A percentile compares a stretch with the other conserved stretches of the same genome.
phyloP scores from a whole-genome alignment of 2,888 invertebrate species.

The Panopea generosa region DNA sequence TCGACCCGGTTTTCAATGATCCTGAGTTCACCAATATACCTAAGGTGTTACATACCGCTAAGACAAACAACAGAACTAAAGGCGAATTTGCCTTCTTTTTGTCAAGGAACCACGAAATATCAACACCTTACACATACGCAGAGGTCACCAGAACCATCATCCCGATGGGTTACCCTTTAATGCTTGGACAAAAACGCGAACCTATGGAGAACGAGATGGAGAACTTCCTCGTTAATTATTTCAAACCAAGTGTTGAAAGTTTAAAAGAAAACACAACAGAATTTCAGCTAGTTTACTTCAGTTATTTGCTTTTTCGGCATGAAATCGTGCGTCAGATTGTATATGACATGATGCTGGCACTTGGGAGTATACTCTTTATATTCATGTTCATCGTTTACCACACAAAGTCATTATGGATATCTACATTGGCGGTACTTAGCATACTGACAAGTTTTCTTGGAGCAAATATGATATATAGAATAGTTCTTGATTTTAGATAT shows the following conservation, averaged over 20 bases:
- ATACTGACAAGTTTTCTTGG: conserved; percentile 72
- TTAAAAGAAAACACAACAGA: background rate
- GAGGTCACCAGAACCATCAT: conserved; percentile 62
- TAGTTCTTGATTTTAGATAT: conserved; percentile 68
- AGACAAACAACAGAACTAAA: conserved; percentile 59
- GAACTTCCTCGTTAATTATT: conserved; percentile 47
- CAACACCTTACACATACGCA: conserved; percentile 31
- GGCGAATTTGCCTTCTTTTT: conserved; percentile 64
- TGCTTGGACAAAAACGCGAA: conserved; percentile 37
- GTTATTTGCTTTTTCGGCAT: conserved; percentile 59
- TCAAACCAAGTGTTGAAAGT: conserved; percentile 54
- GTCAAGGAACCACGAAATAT: conserved; percentile 55
- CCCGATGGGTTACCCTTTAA: conserved; percentile 65
- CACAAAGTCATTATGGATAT: conserved; percentile 73
- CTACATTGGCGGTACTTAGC: conserved; percentile 67
- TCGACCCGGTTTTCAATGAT: conserved; percentile 70
- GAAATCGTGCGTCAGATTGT: conserved; percentile 66
- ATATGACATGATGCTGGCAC: conserved; percentile 63
- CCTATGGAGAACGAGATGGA: conserved; percentile 59
- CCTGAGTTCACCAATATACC: conserved; percentile 68
- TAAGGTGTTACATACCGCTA: conserved; percentile 63
- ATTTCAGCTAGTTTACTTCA: conserved; percentile 68
- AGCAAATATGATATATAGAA: conserved; percentile 72
- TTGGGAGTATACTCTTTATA: conserved; percentile 71
- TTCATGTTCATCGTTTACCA: conserved; percentile 71